Conservation (phyloP, 2,888 invertebrate species). For the Odontothrips loti region DNA sequence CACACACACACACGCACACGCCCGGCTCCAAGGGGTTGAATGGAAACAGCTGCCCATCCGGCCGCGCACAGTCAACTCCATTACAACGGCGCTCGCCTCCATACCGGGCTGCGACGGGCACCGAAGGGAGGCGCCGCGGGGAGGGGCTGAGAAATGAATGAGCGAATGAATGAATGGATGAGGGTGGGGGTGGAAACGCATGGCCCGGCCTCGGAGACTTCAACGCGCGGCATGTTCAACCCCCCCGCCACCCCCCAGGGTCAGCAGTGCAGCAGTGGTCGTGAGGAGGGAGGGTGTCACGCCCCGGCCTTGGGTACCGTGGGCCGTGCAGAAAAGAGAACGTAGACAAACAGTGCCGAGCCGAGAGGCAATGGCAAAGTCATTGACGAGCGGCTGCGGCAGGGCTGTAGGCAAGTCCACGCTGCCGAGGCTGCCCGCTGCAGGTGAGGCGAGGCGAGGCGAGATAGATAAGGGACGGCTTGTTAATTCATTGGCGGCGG, state of each 20-base stretch:
- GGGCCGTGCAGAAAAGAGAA: too few relatives aligned
- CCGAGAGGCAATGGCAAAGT: neutral
- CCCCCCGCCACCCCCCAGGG: too few relatives aligned
- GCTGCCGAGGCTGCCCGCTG: neutral
- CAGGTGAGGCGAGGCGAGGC: neutral
- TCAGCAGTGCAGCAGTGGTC: too few relatives aligned
- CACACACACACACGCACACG: neutral
- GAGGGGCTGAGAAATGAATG: neutral
- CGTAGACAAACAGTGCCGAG: too few relatives aligned
- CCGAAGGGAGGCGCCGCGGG: neutral
- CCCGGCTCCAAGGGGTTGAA: neutral
- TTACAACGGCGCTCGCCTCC: neutral
- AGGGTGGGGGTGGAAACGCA: neutral
- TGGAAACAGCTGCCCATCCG: neutral
- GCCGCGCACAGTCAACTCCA: neutral
- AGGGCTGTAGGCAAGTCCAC: neutral
- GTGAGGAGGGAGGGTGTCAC: too few relatives aligned
- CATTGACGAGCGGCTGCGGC: neutral
- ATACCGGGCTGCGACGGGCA: neutral
- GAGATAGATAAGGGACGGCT: neutral
- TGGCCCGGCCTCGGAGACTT: too few relatives aligned
- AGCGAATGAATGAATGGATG: neutral
- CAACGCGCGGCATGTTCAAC: too few relatives aligned
- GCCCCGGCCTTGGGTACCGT: too few relatives aligned
- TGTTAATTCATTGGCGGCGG: neutral